phyloP scores from a whole-genome alignment of 2,888 invertebrate genomes.

The Stegana nigrithorax region DNA sequence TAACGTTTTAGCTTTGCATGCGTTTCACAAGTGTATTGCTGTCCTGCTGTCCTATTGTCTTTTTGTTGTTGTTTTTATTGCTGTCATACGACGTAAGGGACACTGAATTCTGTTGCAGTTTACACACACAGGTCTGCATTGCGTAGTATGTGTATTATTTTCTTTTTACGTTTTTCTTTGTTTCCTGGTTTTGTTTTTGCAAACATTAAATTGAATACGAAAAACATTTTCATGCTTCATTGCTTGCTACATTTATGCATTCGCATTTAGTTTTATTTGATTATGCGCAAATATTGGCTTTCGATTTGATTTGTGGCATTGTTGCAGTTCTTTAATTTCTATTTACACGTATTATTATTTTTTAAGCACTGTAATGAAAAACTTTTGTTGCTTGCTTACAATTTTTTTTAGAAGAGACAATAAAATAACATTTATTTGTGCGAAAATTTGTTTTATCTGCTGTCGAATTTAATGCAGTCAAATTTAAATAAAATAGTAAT shows the following conservation, averaged over 20 bases:
- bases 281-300: constrained; percentile 20
- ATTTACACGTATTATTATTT: no score
- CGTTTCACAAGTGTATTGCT: background rate
- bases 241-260: constrained; percentile 34
- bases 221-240: constrained; percentile 40
- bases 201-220: constrained; percentile 56
- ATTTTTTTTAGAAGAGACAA: no score
- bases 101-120: background rate
- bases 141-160: constrained; percentile 15
- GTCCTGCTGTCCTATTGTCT: background rate
- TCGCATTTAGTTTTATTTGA: constrained; percentile 2
- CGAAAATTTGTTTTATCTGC: no score
- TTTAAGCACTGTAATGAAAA: no score
- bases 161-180: constrained; percentile 43
- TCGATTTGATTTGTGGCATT: constrained; percentile 22
- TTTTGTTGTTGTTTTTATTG: constrained; percentile 32
- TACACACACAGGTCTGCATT: no score
- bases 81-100: constrained; percentile 17
- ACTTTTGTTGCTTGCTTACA: no score
- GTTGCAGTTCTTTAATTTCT: no score
- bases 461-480: no score
- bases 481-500: no score
- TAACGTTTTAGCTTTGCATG: background rate
- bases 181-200: constrained; percentile 38
- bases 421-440: no score